Evolutionary conservation across 2,888 invertebrate species (phyloP).

Genomic region (Meandrusa payeni): DNA sequence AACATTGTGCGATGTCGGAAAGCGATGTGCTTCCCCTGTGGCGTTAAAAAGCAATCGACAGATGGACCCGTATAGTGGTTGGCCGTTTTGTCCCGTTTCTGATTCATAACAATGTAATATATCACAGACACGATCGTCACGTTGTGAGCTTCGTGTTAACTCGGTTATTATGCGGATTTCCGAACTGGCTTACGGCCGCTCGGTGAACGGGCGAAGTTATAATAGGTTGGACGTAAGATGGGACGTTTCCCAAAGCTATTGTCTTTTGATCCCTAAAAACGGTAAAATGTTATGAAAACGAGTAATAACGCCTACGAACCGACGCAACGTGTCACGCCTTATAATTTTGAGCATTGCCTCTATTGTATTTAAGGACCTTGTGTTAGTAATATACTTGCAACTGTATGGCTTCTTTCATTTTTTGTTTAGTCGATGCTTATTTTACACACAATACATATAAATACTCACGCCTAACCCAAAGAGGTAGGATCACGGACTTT

Average conservation of each 20-base stretch:
- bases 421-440: too few species aligned
- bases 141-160: conserved; percentile 54
- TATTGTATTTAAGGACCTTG: background rate
- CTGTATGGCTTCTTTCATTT: too few species aligned
- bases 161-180: conserved; percentile 64
- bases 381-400: too few species aligned
- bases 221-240: conserved; percentile 58
- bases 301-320: conserved; percentile 16
- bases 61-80: conserved; percentile 45
- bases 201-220: conserved; percentile 71
- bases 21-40: conserved; percentile 39
- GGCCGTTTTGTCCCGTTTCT: conserved; percentile 30
- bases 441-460: too few species aligned
- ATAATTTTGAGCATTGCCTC: background rate
- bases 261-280: conserved; percentile 58
- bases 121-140: conserved; percentile 51
- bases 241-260: conserved; percentile 52
- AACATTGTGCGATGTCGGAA: conserved; percentile 29
- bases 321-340: background rate
- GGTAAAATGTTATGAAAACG: conserved; percentile 36
- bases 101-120: conserved; percentile 53
- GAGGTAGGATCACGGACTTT: too few species aligned
- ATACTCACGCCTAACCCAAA: too few species aligned
- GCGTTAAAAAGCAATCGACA: conserved; percentile 46
- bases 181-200: conserved; percentile 49